These are phyloP conservation scores for Frankliniella fusca DNA, from an alignment of 2,888 invertebrate genomes.

Conservation along the genomic window DNA sequence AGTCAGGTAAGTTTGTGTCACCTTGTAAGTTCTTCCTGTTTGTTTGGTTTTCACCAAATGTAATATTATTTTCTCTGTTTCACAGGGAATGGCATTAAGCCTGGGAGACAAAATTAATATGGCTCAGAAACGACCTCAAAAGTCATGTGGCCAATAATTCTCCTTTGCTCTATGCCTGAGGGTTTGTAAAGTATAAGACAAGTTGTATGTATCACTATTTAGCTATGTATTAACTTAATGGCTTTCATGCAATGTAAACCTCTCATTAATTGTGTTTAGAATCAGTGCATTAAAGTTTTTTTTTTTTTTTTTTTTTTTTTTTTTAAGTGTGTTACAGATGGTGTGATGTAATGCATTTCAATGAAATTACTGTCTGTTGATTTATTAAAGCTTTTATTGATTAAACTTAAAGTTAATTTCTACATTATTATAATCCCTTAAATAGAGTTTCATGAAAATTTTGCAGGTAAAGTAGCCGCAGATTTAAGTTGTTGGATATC, in stretches of 20 bases:
- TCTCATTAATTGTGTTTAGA: too few species aligned
- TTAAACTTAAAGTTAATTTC: background rate
- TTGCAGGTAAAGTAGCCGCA: background rate
- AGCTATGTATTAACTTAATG: too few species aligned
- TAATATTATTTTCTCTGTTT: constrained; percentile 20
- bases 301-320: too few species aligned
- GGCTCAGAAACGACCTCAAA: constrained; percentile 67
- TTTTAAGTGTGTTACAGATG: too few species aligned
- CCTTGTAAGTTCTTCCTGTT: constrained; percentile 29
- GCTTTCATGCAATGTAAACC: too few species aligned
- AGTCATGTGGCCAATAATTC: constrained; percentile 29
- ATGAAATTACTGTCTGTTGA: background rate
- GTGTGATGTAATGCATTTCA: background rate
- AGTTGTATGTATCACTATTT: too few species aligned
- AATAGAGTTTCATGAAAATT: background rate
- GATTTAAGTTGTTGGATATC: background rate
- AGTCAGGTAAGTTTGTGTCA: constrained; percentile 67
- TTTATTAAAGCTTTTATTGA: constrained; percentile 27
- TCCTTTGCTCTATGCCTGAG: too few species aligned
- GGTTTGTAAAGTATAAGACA: too few species aligned
- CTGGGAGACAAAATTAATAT: constrained; percentile 97
- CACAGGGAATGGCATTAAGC: constrained; percentile 95
- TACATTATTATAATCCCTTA: background rate
- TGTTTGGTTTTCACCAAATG: constrained; percentile 2
- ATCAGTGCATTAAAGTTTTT: too few species aligned